Evolutionary conservation across 2,113 vertebrate species (phyloP), one percentile per base, ranked within the genome.

Genomic region (Camelus dromedarius): DNA sequence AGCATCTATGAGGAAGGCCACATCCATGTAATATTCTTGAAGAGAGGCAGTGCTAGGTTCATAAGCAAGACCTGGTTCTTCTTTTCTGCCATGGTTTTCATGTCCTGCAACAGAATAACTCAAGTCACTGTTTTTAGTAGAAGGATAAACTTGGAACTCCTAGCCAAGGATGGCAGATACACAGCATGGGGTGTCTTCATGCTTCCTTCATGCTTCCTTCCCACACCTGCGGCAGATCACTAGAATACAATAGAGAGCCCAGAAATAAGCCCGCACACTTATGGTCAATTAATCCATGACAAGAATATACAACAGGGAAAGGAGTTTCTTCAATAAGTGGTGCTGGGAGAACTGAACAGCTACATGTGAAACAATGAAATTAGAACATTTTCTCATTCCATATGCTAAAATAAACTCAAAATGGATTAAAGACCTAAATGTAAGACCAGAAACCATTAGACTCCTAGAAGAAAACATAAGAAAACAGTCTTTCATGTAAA

Each of bases 1-100:
- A 73, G 96, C 69, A 80, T 98, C 98, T 38, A 98, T 80, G 60
- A 98, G 97, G 91, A 98, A 98, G 69, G 97, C 96, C 54, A 98
- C 92, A 79, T 98, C 98, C 96, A 98, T 97, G 84, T 94, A 96
- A 91, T 97, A 91, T 19, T 93, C 96, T 94, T 92, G 84, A 76
- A 69, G 58, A 93, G 30, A 72, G 42, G 48, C 46, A 73, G 91
- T 91, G 56, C 32, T 38, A 20, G 64, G 79, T 80, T 56, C 48
- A 54, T 67, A 28, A 52, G 50, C 5, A 90, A 84, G 67, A 64
- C 30, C n/a, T 69, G 32, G 16, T 70, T 96, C 94, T 94, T 95
- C 83, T 91, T 83, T 88, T 79, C 38, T 82, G 91, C 48, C 64
- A 80, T 67, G 72, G 48, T 76, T 80, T 79, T 91, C 91, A 76